Percentiles rank a stretch among this genome's conserved stretches.
These are phyloP conservation scores for Caenorhabditis inopinata DNA, from an alignment of 1,140 invertebrate genomes.

Conservation along the genomic window DNA sequence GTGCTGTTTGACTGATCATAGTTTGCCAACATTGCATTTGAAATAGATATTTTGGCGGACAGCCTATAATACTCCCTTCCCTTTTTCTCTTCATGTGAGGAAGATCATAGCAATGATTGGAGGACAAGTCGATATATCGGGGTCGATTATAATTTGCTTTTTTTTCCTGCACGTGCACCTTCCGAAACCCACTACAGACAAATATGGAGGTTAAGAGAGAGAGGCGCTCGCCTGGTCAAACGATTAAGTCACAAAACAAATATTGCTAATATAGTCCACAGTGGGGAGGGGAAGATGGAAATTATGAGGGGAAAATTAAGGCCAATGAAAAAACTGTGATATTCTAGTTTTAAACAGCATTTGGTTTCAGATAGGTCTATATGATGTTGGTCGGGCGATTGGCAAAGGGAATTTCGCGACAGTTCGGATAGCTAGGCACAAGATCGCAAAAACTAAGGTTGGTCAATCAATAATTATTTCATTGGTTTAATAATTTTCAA, in stretches of 20 bases:
- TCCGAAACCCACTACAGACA: neutral
- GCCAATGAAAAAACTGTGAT: neutral
- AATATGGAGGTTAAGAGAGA: slow-evolving; percentile 7
- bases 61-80: no score
- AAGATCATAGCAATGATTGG: neutral
- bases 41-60: neutral
- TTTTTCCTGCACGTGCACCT: neutral
- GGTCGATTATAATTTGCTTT: slow-evolving; percentile 7
- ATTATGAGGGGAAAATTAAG: no score
- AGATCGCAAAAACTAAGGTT: slow-evolving; percentile 49
- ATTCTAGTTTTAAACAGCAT: neutral
- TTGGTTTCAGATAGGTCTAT: slow-evolving; percentile 43
- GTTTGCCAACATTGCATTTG: slow-evolving; percentile 19
- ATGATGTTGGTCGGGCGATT: slow-evolving; percentile 46
- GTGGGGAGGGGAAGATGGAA: neutral
- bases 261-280: slow-evolving; percentile 26
- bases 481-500: no score
- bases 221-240: neutral
- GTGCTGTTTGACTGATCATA: slow-evolving; percentile 5
- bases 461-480: no score
- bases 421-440: slow-evolving; percentile 44
- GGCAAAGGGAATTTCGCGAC: slow-evolving; percentile 49
- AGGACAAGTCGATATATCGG: neutral
- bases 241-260: slow-evolving; percentile 24
- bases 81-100: neutral